Conservation (phyloP, 2,888 invertebrate species). For the Camptogramma bilineatum region DNA sequence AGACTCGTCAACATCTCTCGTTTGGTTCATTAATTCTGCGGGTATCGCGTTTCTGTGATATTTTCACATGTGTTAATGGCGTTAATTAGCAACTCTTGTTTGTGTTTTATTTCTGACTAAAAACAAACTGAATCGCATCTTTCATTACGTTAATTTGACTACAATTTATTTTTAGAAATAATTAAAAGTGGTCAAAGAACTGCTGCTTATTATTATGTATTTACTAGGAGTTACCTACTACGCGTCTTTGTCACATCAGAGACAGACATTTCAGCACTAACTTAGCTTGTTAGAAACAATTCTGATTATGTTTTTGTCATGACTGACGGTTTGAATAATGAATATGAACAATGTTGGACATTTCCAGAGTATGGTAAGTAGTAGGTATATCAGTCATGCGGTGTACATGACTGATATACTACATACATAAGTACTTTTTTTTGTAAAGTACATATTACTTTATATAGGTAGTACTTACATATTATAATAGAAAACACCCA, state of each 20-base stretch:
- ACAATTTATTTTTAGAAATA: slow-evolving; percentile 24
- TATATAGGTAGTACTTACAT: no score
- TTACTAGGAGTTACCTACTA: no score
- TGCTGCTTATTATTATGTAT: neutral
- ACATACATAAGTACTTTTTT: no score
- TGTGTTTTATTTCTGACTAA: slow-evolving; percentile 38
- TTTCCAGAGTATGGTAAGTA: no score
- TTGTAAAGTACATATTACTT: no score
- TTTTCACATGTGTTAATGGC: slow-evolving; percentile 45
- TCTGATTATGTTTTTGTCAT: no score
- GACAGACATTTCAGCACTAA: neutral
- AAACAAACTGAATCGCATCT: slow-evolving; percentile 35
- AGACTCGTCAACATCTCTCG: slow-evolving; percentile 57
- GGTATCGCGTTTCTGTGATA: slow-evolving; percentile 56
- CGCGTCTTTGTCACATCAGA: neutral
- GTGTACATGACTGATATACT: no score
- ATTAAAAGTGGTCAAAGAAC: slow-evolving; percentile 13
- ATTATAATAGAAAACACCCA: no score
- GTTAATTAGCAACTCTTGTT: slow-evolving; percentile 54
- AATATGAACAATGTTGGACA: no score
- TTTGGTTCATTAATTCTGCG: slow-evolving; percentile 56
- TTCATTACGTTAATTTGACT: slow-evolving; percentile 31
- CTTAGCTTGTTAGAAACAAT: no score
- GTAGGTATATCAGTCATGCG: no score
- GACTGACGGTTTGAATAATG: no score